These are phyloP conservation scores for Actias luna DNA, from an alignment of 2,888 invertebrate species.

Conservation along the genomic window DNA sequence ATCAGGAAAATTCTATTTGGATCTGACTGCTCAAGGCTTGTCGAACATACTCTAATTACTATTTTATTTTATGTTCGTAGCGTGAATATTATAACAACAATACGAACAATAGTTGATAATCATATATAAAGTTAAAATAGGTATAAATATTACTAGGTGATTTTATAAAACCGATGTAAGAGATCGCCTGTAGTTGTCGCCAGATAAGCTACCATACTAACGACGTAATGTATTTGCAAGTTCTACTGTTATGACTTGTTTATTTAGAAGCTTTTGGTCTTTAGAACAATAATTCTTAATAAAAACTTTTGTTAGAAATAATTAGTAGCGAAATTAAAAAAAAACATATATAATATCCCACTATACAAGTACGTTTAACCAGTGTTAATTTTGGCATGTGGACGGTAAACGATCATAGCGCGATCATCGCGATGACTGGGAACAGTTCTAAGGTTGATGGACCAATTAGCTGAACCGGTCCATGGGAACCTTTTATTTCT, in stretches of 20 bases:
- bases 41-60: no score
- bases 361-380: not conserved
- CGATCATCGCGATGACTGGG: slow-evolving; percentile 20
- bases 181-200: not conserved
- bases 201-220: not conserved
- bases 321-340: not conserved
- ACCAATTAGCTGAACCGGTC: slow-evolving; percentile 63
- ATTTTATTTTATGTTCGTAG: no score
- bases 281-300: not conserved
- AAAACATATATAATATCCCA: not conserved
- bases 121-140: not conserved
- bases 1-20: no score
- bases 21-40: no score
- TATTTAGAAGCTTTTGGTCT: no score
- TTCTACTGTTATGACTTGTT: not conserved
- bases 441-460: slow-evolving; percentile 46
- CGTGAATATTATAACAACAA: no score
- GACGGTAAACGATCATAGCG: slow-evolving; percentile 3
- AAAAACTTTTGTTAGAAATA: not conserved
- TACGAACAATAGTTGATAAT: no score
- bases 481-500: slow-evolving; percentile 54
- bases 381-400: slow-evolving; percentile 6
- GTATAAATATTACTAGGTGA: not conserved
- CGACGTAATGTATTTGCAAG: not conserved
- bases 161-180: not conserved